Evolutionary conservation across 2,888 invertebrate genomes (phyloP), one percentile per base, ranked within the genome.

Genomic region (Ctenicera cuprea): DNA sequence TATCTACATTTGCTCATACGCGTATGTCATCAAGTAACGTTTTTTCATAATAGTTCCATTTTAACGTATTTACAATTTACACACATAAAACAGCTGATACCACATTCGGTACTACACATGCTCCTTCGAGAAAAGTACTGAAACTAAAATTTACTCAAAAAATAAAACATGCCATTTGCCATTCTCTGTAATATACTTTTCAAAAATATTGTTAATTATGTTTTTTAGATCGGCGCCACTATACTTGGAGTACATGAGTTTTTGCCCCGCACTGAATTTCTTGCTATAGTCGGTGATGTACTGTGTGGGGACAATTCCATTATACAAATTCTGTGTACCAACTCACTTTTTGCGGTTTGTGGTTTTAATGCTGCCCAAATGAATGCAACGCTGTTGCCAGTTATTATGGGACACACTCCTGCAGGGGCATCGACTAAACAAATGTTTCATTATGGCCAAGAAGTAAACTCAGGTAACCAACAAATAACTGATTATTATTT

Each of bases 341-440:
- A 92, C 81, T 85, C 92, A 0, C 80, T 94, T 3, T 94, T 94
- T 83, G 84, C 94, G 4, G 79, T 94, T 1, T 89, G 87, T 3
- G 93, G 93, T 11, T 91, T 89, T 81, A 90, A 91, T 81, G 87
- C 88, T 50, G 86, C 86, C 8, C 91, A 92, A 83, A 86, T 89
- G 38, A 89, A 90, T 79, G 80, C 85, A 80, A 79, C 78, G 12
- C 63, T 78, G 54, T 61, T 81, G 12, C 76, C 81, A n/a, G 75
- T 78, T 16, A 75, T 81, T n/a, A 54, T 75, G 43, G 75, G 76
- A 1, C 79, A 80, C 50, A 73, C 78, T 0, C 81, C 81, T 30
- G 76, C 81, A 8, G 81, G 80, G 14, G 43, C 80, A 16, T 37
- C 79, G 2, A 77, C 77, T 3, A 80, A 75, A 52, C 80, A 80